Percentiles rank a stretch among this genome's conserved stretches.
Conservation (phyloP, 2,113 vertebrate species). For the Oncorhynchus gorbuscha region DNA sequence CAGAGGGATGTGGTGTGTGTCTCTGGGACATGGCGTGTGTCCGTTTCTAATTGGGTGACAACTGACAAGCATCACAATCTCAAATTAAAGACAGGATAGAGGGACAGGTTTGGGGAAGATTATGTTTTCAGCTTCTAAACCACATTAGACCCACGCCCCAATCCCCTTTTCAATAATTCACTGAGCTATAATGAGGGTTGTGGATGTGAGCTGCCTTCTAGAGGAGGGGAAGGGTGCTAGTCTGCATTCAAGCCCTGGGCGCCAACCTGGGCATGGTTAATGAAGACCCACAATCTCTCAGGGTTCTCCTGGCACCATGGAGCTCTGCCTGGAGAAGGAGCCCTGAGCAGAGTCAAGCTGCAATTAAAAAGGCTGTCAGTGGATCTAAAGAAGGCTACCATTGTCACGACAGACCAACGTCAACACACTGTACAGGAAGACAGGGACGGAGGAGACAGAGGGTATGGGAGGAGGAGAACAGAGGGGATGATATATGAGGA, state of each 20-base stretch:
- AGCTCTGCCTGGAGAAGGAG: not conserved
- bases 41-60: no score
- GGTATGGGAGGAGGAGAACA: not conserved
- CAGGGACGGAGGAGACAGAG: not conserved
- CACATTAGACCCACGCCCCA: conserved; percentile 24
- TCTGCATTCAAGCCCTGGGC: conserved; percentile 47
- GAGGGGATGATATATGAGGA: not conserved
- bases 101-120: conserved; percentile 35
- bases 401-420: conserved; percentile 54
- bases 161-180: conserved; percentile 49
- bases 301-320: conserved; percentile 31
- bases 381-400: conserved; percentile 42
- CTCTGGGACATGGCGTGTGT: not conserved
- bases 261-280: conserved; percentile 50
- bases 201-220: conserved; percentile 22
- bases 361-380: conserved; percentile 65
- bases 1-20: not conserved
- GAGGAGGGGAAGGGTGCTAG: conserved; percentile 41
- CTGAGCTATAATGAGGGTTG: conserved; percentile 48
- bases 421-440: conserved; percentile 2
- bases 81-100: conserved; percentile 40
- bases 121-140: conserved; percentile 36
- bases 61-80: not conserved
- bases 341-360: conserved; percentile 62
- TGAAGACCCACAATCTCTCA: conserved; percentile 45